phyloP scores from a whole-genome alignment of 2,888 invertebrate genomes.

The Ophion obscuratus region DNA sequence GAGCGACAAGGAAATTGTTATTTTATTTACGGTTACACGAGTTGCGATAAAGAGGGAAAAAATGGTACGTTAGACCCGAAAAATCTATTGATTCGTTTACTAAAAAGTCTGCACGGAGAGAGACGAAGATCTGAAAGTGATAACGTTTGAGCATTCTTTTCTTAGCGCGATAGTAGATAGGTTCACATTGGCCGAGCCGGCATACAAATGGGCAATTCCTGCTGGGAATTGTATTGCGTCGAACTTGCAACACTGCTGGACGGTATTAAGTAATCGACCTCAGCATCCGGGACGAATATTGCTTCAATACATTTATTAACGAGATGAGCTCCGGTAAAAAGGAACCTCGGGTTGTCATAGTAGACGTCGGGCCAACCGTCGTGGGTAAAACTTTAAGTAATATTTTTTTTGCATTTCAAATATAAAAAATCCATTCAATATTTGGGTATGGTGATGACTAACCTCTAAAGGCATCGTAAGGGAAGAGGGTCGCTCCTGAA shows the following conservation, averaged over 20 bases:
- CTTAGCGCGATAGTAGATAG: conserved; percentile 93
- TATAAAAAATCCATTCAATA: no score
- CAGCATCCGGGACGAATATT: conserved; percentile 83
- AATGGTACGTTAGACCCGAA: conserved; percentile 49
- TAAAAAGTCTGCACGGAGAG: not conserved
- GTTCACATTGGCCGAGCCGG: conserved; percentile 95
- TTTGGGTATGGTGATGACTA: no score
- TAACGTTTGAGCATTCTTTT: not conserved
- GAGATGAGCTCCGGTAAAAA: no score
- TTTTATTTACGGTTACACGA: conserved; percentile 50
- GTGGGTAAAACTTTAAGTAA: no score
- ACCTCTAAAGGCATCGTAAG: no score
- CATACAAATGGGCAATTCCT: conserved; percentile 93
- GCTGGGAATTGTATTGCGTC: conserved; percentile 93
- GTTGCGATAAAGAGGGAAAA: conserved; percentile 51
- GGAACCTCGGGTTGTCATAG: no score
- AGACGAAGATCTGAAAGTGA: conserved; percentile 6
- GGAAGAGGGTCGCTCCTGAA: conserved; percentile 87
- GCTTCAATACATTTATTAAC: conserved; percentile 87
- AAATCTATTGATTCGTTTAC: not conserved
- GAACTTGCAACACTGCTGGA: conserved; percentile 93
- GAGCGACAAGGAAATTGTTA: conserved; percentile 44
- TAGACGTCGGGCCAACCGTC: no score
- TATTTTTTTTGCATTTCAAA: no score
- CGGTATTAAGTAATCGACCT: conserved; percentile 88